Evolutionary conservation across 53 echinoderm and acorn worm genomes (phyloP).

Genomic region (Temnopleurus reevesii): DNA sequence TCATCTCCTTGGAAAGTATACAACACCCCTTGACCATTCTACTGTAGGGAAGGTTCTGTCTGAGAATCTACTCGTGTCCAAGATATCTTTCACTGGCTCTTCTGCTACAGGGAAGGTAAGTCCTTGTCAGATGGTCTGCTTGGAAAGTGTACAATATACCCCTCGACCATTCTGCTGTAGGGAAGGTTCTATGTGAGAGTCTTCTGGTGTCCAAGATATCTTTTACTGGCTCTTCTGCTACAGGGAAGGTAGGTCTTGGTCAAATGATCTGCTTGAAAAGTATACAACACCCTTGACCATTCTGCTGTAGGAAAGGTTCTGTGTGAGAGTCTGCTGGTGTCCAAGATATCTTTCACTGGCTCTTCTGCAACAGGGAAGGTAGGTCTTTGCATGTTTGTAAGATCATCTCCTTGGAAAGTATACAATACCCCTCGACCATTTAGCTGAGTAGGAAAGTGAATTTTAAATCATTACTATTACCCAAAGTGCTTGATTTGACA

Average conservation of each 20-base stretch:
- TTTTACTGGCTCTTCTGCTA: slow-evolving; percentile 72
- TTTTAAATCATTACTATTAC: too few species aligned
- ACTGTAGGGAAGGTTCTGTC: slow-evolving; percentile 68
- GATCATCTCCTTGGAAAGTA: too few species aligned
- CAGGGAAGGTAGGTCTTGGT: slow-evolving; percentile 74
- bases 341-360: slow-evolving; percentile 78
- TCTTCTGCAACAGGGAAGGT: slow-evolving; percentile 76
- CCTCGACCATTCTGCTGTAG: slow-evolving; percentile 53
- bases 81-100: slow-evolving; percentile 79
- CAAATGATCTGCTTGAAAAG: too few species aligned
- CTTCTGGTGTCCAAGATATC: slow-evolving; percentile 72
- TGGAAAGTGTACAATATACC: too few species aligned
- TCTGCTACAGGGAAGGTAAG: slow-evolving; percentile 73
- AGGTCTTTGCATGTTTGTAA: too few species aligned
- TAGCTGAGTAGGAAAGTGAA: too few species aligned
- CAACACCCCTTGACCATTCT: too few species aligned
- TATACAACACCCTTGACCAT: too few species aligned
- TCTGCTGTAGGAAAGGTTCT: slow-evolving; percentile 63
- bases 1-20: too few species aligned
- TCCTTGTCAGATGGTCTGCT: too few species aligned
- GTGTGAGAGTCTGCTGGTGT: slow-evolving; percentile 68
- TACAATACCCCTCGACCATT: too few species aligned
- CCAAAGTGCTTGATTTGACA: too few species aligned
- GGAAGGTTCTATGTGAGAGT: slow-evolving; percentile 69
- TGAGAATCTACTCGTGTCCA: slow-evolving; percentile 65